Conservation (phyloP, 2,113 vertebrate species). For the Sminthopsis crassicaudata region DNA sequence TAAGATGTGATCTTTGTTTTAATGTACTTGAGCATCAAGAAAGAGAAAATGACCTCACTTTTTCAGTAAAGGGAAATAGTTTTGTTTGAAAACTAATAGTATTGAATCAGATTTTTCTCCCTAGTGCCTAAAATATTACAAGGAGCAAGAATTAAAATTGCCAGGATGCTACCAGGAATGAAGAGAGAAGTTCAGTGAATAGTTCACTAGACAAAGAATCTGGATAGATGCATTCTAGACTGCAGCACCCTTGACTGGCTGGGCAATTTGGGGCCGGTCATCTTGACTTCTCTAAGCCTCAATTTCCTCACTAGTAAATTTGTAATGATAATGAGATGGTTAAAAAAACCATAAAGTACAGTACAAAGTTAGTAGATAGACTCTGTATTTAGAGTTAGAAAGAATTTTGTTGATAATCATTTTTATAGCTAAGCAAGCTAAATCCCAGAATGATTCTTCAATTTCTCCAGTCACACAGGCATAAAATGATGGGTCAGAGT, state of each 20-base stretch:
- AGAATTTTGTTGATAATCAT: no score
- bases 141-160: not conserved
- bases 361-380: no score
- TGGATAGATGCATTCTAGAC: not conserved
- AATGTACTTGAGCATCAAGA: not conserved
- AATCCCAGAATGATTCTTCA: no score
- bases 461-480: no score
- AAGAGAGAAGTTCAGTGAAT: not conserved
- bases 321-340: no score
- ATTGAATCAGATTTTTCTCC: not conserved
- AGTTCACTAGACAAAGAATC: not conserved
- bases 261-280: not conserved
- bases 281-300: no score
- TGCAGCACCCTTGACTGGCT: not conserved
- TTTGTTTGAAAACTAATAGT: not conserved
- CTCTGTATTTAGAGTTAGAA: no score
- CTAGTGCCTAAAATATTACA: not conserved
- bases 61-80: not conserved
- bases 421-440: no score
- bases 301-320: no score
- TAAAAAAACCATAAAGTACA: no score
- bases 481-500: no score
- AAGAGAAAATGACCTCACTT: not conserved
- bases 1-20: not conserved
- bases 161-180: not conserved